A percentile compares a stretch with the other conserved stretches of the same genome.
Evolutionary conservation across 2,113 vertebrate genomes (phyloP).

Genomic region (Bos javanicus): DNA sequence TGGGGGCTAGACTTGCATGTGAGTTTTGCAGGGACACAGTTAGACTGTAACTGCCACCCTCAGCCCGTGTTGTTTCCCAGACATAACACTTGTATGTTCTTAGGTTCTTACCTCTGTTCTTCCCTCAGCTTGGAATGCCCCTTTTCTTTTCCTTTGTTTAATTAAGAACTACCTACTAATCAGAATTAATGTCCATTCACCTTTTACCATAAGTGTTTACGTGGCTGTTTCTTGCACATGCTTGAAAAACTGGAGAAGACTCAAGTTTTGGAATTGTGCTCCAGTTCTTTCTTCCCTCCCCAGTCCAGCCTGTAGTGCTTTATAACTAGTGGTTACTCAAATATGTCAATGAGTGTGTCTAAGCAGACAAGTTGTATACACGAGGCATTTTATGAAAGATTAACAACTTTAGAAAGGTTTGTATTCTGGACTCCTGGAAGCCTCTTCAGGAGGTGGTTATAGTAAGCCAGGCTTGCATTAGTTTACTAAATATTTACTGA

Average conservation of each 20-base stretch:
- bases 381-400: neutral
- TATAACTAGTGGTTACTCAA: neutral
- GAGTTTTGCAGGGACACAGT: neutral
- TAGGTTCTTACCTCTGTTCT: neutral
- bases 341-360: neutral
- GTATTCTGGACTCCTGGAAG: neutral
- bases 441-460: neutral
- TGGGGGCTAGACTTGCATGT: neutral
- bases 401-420: neutral
- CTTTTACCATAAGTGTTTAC: neutral
- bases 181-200: neutral
- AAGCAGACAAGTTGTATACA: neutral
- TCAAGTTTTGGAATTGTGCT: neutral
- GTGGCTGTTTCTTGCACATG: neutral
- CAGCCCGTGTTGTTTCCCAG: neutral
- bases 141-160: neutral
- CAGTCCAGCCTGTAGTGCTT: neutral
- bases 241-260: neutral
- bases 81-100: neutral
- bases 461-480: neutral
- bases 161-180: neutral
- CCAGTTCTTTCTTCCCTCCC: neutral
- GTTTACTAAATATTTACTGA: neutral
- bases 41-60: neutral
- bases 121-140: neutral